Evolutionary conservation across 2,113 vertebrate species (phyloP).

Genomic region (Urocynchramus pylzowi): DNA sequence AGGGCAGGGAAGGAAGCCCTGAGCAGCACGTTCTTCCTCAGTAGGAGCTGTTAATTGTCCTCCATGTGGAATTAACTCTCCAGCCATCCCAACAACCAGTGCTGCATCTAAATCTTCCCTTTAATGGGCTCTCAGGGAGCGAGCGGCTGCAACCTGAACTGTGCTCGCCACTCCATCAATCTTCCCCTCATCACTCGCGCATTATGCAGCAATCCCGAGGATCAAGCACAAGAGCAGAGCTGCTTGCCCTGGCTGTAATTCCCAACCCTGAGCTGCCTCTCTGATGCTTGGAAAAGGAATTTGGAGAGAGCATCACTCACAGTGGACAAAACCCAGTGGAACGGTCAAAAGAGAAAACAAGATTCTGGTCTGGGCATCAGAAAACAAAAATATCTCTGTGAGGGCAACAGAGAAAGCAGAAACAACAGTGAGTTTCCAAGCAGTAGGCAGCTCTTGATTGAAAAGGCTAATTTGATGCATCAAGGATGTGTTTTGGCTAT

Average conservation of each 20-base stretch:
- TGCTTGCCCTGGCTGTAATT: neutral
- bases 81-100: neutral
- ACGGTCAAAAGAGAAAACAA: neutral
- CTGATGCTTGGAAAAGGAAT: neutral
- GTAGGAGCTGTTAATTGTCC: conserved; percentile 39
- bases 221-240: neutral
- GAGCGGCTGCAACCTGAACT: neutral
- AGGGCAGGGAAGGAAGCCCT: neutral
- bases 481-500: neutral
- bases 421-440: neutral
- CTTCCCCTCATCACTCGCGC: neutral
- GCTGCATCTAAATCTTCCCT: conserved; percentile 3
- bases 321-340: neutral
- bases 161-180: neutral
- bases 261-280: neutral
- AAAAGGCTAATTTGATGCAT: neutral
- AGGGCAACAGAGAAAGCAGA: neutral
- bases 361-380: neutral
- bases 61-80: neutral
- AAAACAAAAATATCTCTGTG: neutral
- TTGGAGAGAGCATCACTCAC: neutral
- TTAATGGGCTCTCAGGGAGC: conserved; percentile 16
- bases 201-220: neutral
- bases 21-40: neutral
- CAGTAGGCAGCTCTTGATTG: neutral